Conservation (phyloP, 2,797 vertebrate species). For the Neosilurus mollespiculum region DNA sequence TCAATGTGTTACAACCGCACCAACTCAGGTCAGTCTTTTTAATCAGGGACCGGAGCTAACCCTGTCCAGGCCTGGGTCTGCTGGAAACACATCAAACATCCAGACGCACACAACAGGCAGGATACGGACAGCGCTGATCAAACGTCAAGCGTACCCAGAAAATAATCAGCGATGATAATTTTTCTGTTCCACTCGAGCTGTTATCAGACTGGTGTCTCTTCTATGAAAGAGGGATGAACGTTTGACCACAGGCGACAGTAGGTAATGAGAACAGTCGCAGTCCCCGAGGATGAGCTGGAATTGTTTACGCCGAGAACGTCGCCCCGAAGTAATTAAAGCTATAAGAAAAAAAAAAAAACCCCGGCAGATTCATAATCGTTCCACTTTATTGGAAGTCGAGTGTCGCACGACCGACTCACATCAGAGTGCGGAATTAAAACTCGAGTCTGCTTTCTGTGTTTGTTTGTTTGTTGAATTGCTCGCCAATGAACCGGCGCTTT, state of each 20-base stretch:
- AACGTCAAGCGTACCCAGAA: background rate
- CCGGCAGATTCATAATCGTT: constrained; percentile 40
- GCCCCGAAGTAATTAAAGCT: constrained; percentile 37
- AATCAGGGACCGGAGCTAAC: constrained; percentile 40
- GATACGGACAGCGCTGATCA: background rate
- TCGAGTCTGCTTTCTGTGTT: background rate
- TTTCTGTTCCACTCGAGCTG: background rate
- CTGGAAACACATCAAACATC: constrained; percentile 23
- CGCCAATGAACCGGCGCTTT: background rate
- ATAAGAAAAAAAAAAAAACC: background rate
- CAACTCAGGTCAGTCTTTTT: constrained; percentile 48
- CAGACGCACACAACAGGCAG: background rate
- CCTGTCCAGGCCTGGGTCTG: background rate
- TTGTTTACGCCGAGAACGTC: constrained; percentile 25
- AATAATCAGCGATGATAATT: background rate
- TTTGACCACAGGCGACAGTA: constrained; percentile 7
- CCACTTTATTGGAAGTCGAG: constrained; percentile 38
- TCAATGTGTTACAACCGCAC: constrained; percentile 61
- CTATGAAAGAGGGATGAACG: constrained; percentile 1
- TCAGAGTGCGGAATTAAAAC: constrained; percentile 17
- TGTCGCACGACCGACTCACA: constrained; percentile 17
- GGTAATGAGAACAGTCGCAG: constrained; percentile 25
- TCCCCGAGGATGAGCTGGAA: constrained; percentile 11
- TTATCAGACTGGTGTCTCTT: constrained; percentile 15
- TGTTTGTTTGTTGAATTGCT: background rate